Evolutionary conservation across 1,140 invertebrate genomes (phyloP), one percentile per base, ranked within the genome.

Genomic region (Limonius californicus): DNA sequence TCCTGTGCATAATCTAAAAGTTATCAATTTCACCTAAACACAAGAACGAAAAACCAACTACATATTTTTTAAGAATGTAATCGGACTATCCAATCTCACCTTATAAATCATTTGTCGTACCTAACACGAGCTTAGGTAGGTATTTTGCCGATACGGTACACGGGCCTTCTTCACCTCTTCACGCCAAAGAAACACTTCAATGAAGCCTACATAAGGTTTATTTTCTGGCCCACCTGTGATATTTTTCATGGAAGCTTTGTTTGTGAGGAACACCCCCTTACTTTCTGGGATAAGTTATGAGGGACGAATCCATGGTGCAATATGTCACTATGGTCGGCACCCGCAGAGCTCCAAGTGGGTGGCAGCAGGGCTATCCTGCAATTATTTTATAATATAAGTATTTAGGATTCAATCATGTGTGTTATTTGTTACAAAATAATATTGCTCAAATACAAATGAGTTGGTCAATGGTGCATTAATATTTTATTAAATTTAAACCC

Each of bases 281-380:
- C 57, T 57, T 60, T 21, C 27, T 27, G 54, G 15, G 9, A 62
- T 63, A 64, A 67, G 63, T 67, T 32, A 61, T n/a, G 55, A 67
- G 62, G 62, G 65, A 57, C 61, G 21, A 67, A 64, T 27, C 65
- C 59, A 50, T 58, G 58, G 58, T 55, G 65, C 65, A 67, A 67
- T 67, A 67, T 67, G 65, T 67, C 65, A 67, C 58, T 18, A 19
- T 59, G 62, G 62, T 64, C 57, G 65, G 62, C 62, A 67, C 65
- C 65, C 62, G 62, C 47, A 50, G 62, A 61, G 65, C 56, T 45
- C 63, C 65, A 64, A 63, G 65, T 67, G 62, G 65, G 65, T 67
- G 65, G 65, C 60, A 61, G 56, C 47, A 60, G 59, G 57, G 62
- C 54, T 56, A 53, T 55, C 45, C 45, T 50, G 20, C 16, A 50